These are phyloP conservation scores for Psittacula echo DNA, from an alignment of 2,797 vertebrate species.

Conservation along the genomic window DNA sequence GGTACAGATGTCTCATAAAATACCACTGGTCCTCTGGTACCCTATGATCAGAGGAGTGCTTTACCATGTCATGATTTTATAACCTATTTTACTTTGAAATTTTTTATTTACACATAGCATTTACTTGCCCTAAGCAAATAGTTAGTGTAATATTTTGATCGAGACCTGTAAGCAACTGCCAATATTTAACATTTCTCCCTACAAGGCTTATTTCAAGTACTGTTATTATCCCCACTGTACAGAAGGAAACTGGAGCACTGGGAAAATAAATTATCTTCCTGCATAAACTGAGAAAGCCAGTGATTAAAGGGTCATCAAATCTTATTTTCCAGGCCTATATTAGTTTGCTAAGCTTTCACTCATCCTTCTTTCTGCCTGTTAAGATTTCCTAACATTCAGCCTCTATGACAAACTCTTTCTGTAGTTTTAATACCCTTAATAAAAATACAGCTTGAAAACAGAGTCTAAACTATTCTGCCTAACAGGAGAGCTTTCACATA, in stretches of 20 bases:
- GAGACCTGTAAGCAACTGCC: not conserved
- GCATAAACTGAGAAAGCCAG: not conserved
- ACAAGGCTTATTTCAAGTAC: not conserved
- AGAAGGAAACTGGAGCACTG: not conserved
- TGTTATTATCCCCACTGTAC: not conserved
- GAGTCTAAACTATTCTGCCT: not conserved
- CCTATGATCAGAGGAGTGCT: not conserved
- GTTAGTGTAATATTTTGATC: not conserved
- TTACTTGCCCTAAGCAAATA: not conserved
- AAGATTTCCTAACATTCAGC: not conserved
- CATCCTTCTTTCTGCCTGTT: not conserved
- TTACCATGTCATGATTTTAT: not conserved
- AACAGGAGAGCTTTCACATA: not conserved
- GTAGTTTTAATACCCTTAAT: not conserved
- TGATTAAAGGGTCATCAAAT: slow-evolving; percentile 33
- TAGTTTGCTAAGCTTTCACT: not conserved
- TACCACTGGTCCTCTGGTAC: not conserved
- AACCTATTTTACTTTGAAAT: not conserved
- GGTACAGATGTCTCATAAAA: not conserved
- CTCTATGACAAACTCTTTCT: not conserved
- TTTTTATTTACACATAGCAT: not conserved
- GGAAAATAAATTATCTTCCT: not conserved
- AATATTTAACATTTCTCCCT: not conserved
- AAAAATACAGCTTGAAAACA: not conserved
- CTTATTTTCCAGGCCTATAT: slow-evolving; percentile 12